A percentile compares a stretch with the other conserved stretches of the same genome.
These are phyloP conservation scores for Epinotia ramella DNA, from an alignment of 2,888 invertebrate genomes.

Conservation along the genomic window DNA sequence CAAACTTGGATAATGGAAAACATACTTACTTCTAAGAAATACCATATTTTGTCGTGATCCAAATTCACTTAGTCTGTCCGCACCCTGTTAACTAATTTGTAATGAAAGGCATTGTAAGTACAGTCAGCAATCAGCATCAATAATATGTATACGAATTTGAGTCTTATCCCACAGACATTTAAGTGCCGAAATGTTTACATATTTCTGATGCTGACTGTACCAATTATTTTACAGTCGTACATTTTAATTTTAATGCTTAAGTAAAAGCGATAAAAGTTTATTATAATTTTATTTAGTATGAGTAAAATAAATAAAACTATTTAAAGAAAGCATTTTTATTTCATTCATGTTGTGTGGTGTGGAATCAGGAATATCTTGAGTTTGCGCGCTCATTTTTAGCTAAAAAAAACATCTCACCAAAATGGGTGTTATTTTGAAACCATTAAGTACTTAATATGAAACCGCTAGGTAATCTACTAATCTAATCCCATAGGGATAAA, in stretches of 20 bases:
- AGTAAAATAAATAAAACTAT: neutral
- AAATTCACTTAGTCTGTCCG: conserved; percentile 12
- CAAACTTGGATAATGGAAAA: conserved; percentile 29
- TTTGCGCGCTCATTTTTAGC: too few species aligned
- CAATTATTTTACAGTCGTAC: neutral
- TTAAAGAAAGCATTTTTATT: too few species aligned
- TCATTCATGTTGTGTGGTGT: too few species aligned
- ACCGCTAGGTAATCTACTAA: too few species aligned
- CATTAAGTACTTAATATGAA: too few species aligned
- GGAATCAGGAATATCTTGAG: too few species aligned
- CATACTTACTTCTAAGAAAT: conserved; percentile 16
- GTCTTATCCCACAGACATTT: too few species aligned
- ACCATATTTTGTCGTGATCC: conserved; percentile 6
- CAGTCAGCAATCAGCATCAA: conserved; percentile 3
- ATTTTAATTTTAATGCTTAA: conserved; percentile 18
- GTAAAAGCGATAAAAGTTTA: conserved; percentile 16
- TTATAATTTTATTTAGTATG: conserved; percentile 8
- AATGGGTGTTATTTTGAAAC: too few species aligned
- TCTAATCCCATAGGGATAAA: too few species aligned
- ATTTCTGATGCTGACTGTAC: neutral
- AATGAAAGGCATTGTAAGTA: conserved; percentile 15
- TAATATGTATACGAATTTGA: neutral
- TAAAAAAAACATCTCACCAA: too few species aligned
- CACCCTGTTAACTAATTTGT: conserved; percentile 1
- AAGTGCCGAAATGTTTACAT: too few species aligned